Percentiles rank a stretch among this genome's conserved stretches.
Evolutionary conservation across 30 jellyfish, hydroid and myxozoan genomes (phyloP).

Genomic region (Nemopilema nomurai): DNA sequence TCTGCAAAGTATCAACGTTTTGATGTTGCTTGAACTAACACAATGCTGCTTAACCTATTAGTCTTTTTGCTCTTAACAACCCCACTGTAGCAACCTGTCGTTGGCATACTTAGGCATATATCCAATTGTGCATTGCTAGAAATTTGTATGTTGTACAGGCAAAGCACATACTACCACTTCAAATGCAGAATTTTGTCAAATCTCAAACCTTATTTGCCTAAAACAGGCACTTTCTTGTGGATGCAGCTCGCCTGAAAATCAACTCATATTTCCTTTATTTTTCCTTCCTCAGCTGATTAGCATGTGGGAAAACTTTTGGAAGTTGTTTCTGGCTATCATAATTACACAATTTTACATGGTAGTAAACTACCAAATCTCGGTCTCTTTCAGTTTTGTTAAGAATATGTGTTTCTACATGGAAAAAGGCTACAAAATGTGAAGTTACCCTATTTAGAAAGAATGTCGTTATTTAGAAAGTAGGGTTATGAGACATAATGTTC

Average conservation of each 20-base stretch:
- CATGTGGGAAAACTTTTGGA: neutral
- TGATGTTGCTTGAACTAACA: slow-evolving; percentile 44
- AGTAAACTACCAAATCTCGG: neutral
- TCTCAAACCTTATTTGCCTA: neutral
- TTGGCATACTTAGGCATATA: neutral
- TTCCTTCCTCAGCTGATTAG: neutral
- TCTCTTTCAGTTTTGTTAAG: no score
- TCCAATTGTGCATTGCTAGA: neutral
- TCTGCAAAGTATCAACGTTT: slow-evolving; percentile 54
- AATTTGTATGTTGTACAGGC: neutral
- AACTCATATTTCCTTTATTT: neutral
- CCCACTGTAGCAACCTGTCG: neutral
- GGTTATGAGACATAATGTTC: neutral
- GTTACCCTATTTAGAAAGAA: no score
- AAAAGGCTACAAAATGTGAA: no score
- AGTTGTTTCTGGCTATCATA: neutral
- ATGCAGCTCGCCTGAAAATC: neutral
- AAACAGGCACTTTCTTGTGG: neutral
- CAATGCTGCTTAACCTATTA: neutral
- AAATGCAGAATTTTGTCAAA: neutral
- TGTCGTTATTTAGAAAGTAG: neutral
- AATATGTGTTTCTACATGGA: no score
- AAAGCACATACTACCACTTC: neutral
- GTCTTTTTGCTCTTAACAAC: neutral
- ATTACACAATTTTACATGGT: neutral